Evolutionary conservation across 1,140 invertebrate species (phyloP), one percentile per base, ranked within the genome.

Genomic region (Catajapyx aquilonaris): DNA sequence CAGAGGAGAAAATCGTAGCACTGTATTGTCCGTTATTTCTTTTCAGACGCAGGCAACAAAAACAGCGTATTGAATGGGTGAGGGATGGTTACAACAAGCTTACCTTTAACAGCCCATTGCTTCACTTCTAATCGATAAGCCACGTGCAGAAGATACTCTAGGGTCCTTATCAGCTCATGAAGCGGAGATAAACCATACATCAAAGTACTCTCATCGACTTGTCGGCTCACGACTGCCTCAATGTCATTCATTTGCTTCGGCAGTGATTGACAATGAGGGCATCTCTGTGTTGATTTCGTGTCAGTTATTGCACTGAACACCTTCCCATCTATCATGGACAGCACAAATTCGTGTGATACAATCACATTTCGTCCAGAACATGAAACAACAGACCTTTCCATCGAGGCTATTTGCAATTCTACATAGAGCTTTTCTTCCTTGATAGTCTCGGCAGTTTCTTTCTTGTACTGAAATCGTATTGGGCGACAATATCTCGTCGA

Each of bases 281-380:
- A 61, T n/a, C 46, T 42, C 31, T 40, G 43, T 11, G 56, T 47
- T 15, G 54, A 60, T 39, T 25, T 46, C 20, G 50, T 59, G 0
- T 37, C 36, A 9, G 52, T 54, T 17, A 52, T 38, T 5, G 52
- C 51, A 43, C 61, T 59, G 31, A 51, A 55, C 3, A 59, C 52
- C 49, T 64, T 60, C 7, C 48, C 53, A 41, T 62, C 55, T 11
- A 61, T 46, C 52, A 61, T 58, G 16, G 53, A 57, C 15, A 56
- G 44, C 13, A 40, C 23, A 19, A 56, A 30, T 39, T 37, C 37
- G 39, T 51, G 47, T 15, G 34, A 39, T 16, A 56, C 37, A 28
- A 18, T 28, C 13, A 53, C 34, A 21, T 39, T n/a, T n/a, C n/a
- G n/a, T n/a, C n/a, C n/a, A n/a, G n/a, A n/a, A n/a, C n/a, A n/a